Evolutionary conservation across 64 coral and sea anemone species (phyloP).

Genomic region (Exaiptasia diaphana): DNA sequence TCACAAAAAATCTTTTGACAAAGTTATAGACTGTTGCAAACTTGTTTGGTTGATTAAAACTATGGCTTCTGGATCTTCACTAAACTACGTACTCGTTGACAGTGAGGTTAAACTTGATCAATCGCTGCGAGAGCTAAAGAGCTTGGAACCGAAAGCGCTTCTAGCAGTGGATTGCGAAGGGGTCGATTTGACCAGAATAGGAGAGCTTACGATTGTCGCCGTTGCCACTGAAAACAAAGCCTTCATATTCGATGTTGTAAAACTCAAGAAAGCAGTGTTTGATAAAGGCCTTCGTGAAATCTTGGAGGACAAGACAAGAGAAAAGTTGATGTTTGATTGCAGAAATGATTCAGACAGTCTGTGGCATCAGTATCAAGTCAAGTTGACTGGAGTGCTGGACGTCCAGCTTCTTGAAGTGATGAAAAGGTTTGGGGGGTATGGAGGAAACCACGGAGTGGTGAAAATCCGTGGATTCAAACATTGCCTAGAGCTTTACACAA

Average conservation of each 20-base stretch:
- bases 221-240: constrained; percentile 56
- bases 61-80: constrained; percentile 24
- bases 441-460: neutral
- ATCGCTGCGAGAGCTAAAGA: constrained; percentile 36
- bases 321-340: constrained; percentile 80
- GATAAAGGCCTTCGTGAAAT: constrained; percentile 45
- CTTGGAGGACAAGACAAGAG: constrained; percentile 54
- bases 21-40: too few species aligned
- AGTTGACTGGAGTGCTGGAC: constrained; percentile 53
- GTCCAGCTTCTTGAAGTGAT: constrained; percentile 72
- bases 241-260: constrained; percentile 58
- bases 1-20: too few species aligned
- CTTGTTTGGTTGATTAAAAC: too few species aligned
- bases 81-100: constrained; percentile 32
- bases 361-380: constrained; percentile 57
- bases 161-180: constrained; percentile 69
- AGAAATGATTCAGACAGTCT: constrained; percentile 67
- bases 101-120: constrained; percentile 11
- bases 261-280: constrained; percentile 44
- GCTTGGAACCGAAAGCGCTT: constrained; percentile 11
- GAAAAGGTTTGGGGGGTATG: neutral
- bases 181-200: constrained; percentile 47
- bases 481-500: constrained; percentile 15
- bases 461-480: constrained; percentile 7
- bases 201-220: constrained; percentile 40